These are phyloP conservation scores for Busseola fusca DNA, from an alignment of 2,888 invertebrate species.

Conservation along the genomic window DNA sequence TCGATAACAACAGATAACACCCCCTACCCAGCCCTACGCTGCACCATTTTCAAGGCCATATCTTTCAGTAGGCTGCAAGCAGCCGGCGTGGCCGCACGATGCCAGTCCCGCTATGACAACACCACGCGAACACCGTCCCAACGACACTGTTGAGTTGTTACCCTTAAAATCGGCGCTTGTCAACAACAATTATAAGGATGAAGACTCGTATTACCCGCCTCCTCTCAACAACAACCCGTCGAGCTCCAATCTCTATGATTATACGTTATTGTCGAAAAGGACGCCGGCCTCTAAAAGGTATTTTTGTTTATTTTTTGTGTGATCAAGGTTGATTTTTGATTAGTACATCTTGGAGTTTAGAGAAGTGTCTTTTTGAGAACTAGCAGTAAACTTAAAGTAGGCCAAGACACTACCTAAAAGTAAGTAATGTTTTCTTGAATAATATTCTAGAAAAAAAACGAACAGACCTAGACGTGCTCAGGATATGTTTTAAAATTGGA, in stretches of 20 bases:
- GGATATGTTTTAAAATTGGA: slow-evolving; percentile 8
- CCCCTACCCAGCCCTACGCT: slow-evolving; percentile 68
- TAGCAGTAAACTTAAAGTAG: background rate
- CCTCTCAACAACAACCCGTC: slow-evolving; percentile 79
- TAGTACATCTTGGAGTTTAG: background rate
- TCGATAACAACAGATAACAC: slow-evolving; percentile 50
- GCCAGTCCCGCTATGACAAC: slow-evolving; percentile 80
- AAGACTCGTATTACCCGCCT: slow-evolving; percentile 83
- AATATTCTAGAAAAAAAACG: background rate
- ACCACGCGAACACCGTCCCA: slow-evolving; percentile 76
- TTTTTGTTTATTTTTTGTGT: slow-evolving; percentile 64
- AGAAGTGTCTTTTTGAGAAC: background rate
- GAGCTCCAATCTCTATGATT: slow-evolving; percentile 80
- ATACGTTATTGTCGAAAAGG: slow-evolving; percentile 84
- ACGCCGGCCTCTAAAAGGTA: slow-evolving; percentile 88
- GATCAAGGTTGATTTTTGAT: slow-evolving; percentile 13
- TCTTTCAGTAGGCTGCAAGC: slow-evolving; percentile 77
- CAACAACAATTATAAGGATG: slow-evolving; percentile 82
- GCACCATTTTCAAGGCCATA: slow-evolving; percentile 81
- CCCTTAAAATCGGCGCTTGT: slow-evolving; percentile 85
- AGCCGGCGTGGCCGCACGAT: slow-evolving; percentile 76
- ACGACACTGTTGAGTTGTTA: slow-evolving; percentile 83
- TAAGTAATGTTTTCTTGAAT: background rate
- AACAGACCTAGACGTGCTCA: background rate
- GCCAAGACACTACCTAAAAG: too few relatives aligned